Conservation (phyloP, 2,797 vertebrate genomes). For the Cossypha niveicapilla region DNA sequence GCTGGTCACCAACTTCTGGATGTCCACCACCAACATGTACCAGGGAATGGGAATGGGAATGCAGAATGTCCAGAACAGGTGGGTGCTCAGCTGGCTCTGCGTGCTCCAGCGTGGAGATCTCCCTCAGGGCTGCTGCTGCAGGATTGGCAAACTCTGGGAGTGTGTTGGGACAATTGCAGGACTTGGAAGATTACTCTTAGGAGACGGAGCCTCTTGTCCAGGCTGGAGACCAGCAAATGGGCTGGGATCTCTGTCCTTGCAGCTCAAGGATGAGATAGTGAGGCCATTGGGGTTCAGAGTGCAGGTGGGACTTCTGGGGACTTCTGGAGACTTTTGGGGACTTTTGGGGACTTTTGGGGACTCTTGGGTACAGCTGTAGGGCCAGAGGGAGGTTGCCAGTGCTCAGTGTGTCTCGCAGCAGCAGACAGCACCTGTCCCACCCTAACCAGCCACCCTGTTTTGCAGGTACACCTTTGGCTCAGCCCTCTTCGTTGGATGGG, state of each 20-base stretch:
- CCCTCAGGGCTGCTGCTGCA: neutral
- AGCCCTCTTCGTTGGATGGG: conserved; percentile 91
- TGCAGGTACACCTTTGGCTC: conserved; percentile 90
- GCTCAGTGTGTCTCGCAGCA: neutral
- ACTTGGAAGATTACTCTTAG: neutral
- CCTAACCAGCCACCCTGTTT: neutral
- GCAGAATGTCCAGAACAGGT: conserved; percentile 78
- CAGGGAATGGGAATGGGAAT: conserved; percentile 46
- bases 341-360: neutral
- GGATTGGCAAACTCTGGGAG: neutral
- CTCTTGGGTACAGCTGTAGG: neutral
- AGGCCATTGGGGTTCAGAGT: neutral
- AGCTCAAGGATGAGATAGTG: neutral
- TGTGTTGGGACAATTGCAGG: neutral
- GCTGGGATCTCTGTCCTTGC: neutral
- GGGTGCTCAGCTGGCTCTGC: neutral
- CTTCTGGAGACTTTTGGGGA: neutral
- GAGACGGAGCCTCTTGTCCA: neutral
- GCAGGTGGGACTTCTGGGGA: neutral
- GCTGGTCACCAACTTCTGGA: conserved; percentile 89
- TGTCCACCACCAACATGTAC: conserved; percentile 76
- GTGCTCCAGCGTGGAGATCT: neutral
- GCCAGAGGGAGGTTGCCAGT: too few relatives aligned
- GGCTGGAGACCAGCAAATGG: neutral
- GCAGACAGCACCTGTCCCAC: neutral